Evolutionary conservation across 2,797 vertebrate genomes (phyloP).

Genomic region (Anguilla marmorata): DNA sequence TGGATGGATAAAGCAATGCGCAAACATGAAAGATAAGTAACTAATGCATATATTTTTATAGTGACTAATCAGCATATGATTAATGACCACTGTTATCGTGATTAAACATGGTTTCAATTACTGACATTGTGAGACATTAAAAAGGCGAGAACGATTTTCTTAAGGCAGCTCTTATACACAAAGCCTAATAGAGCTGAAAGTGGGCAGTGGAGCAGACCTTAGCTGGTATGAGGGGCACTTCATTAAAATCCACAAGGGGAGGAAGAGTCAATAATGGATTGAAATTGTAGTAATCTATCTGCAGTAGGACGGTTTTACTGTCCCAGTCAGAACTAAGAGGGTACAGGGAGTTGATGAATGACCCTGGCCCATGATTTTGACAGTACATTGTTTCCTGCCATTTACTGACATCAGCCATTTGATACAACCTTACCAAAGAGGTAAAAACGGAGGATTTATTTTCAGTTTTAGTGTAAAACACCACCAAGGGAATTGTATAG

Average conservation of each 20-base stretch:
- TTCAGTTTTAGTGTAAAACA: not conserved
- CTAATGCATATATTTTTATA: slow-evolving; percentile 30
- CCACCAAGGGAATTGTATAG: not conserved
- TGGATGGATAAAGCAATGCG: not conserved
- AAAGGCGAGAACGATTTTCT: not conserved
- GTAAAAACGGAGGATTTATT: not conserved
- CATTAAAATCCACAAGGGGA: slow-evolving; percentile 25
- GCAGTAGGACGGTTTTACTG: not conserved
- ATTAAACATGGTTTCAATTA: not conserved
- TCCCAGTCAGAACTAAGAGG: not conserved
- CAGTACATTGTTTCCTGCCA: slow-evolving; percentile 9
- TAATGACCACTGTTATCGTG: slow-evolving; percentile 32
- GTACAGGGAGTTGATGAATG: not conserved
- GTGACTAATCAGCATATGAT: slow-evolving; percentile 31
- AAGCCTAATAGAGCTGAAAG: not conserved
- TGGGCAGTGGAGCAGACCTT: not conserved
- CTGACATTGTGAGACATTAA: not conserved
- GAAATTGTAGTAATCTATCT: slow-evolving; percentile 10
- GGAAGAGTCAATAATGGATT: slow-evolving; percentile 39
- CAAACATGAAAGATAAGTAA: slow-evolving; percentile 1
- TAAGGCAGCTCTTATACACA: not conserved
- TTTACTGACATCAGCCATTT: slow-evolving; percentile 5
- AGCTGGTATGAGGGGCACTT: not conserved
- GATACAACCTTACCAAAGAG: slow-evolving; percentile 1
- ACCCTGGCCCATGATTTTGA: not conserved